Evolutionary conservation across 2,797 vertebrate species (phyloP), one percentile per base, ranked within the genome.

Genomic region (Crocodylus rhombifer): DNA sequence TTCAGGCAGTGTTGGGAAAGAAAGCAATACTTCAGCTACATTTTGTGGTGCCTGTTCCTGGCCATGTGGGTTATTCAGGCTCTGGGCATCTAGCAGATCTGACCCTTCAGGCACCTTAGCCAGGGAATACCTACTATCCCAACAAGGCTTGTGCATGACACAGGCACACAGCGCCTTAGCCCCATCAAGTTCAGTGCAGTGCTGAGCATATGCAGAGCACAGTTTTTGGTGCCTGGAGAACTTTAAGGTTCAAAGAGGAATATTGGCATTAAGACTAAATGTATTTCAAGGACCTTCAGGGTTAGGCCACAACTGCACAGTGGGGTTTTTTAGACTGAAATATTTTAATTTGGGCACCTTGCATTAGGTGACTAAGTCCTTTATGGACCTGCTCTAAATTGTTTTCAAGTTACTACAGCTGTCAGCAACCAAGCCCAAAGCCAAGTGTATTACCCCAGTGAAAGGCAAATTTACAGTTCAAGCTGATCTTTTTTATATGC

Each of bases 381-480:
- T 84, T 74, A 55, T 36, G 30, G 25, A 88, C 20, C 28, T 77
- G 25, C 20, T 21, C 26, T 56, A 92, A 79, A 51, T 71, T 94
- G 87, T 82, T 93, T 94, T 83, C 62, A 80, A 61, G 74, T 82
- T 89, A 91, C 86, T 62, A 86, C 71, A 91, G 86, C 73, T 96
- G 80, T 95, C 95, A 92, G 86, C 79, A 95, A 92, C 90, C 89
- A 93, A 97, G 92, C 86, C 76, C 91, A 93, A 87, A 97, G 87
- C 89, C 84, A 92, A 64, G 36, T 84, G 28, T 76, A 69, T 88
- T 93, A 15, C 89, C 91, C 92, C 90, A 89, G 80, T 2, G 9
- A 94, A 57, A 95, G 93, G 91, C 36, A 88, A 97, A 95, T 96
- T 97, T 97, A 97, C 89, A 96, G 86, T 94, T 82, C 77, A 57